These are phyloP conservation scores for Cenopis cana DNA, from an alignment of 2,888 invertebrate genomes.

Conservation along the genomic window DNA sequence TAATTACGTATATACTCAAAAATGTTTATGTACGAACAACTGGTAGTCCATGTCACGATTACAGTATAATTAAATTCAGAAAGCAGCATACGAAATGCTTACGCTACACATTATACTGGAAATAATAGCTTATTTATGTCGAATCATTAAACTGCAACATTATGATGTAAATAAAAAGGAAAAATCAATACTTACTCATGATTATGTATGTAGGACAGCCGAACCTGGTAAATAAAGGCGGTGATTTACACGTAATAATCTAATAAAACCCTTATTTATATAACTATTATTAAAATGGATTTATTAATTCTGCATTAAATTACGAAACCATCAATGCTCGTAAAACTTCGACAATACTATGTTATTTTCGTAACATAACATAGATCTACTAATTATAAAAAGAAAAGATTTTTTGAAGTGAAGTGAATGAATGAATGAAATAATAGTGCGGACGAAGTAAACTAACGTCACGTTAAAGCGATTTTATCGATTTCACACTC, in stretches of 20 bases:
- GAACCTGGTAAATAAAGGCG: neutral
- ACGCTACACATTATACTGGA: neutral
- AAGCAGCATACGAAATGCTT: neutral
- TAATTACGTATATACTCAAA: neutral
- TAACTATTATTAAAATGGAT: neutral
- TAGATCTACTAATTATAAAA: too few relatives aligned
- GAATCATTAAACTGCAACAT: neutral
- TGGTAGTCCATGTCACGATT: neutral
- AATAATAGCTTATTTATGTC: neutral
- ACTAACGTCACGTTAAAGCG: too few relatives aligned
- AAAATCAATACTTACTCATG: constrained; percentile 39
- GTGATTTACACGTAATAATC: constrained; percentile 1
- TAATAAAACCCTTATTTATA: neutral
- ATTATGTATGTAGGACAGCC: constrained; percentile 15
- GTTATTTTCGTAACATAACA: neutral
- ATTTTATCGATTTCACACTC: neutral
- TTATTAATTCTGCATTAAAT: constrained; percentile 13
- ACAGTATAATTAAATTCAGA: neutral
- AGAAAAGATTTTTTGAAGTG: neutral
- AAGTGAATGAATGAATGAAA: constrained; percentile 8
- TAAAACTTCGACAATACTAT: neutral
- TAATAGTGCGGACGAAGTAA: neutral
- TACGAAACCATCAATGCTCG: constrained; percentile 17
- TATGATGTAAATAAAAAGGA: neutral
- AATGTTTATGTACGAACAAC: neutral